Evolutionary conservation across 64 coral and sea anemone species (phyloP).

Genomic region (Pachyseris speciosa): DNA sequence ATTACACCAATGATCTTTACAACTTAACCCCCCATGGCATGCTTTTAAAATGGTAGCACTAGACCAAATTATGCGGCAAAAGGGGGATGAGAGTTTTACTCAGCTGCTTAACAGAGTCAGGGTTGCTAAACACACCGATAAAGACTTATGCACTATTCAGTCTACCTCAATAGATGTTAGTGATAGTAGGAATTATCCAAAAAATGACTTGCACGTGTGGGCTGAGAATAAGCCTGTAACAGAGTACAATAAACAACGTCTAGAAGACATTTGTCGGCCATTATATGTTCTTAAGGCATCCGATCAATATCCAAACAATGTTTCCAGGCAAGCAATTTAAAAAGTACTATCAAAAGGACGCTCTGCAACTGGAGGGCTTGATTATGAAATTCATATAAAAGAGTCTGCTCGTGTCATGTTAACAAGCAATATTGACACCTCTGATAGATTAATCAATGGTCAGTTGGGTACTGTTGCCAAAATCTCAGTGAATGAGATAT

Average conservation of each 20-base stretch:
- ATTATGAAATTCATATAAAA: constrained; percentile 48
- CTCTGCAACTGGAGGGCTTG: constrained; percentile 50
- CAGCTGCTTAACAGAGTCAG: constrained; percentile 71
- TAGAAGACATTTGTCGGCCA: constrained; percentile 8
- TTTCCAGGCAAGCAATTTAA: constrained; percentile 18
- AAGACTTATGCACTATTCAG: neutral
- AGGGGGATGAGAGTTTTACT: constrained; percentile 58
- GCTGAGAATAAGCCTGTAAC: constrained; percentile 28
- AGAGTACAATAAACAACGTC: constrained; percentile 34
- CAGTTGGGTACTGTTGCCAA: constrained; percentile 32
- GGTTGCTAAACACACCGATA: constrained; percentile 12
- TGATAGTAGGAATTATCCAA: neutral
- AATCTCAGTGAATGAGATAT: neutral
- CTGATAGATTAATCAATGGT: constrained; percentile 47
- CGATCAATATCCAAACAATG: constrained; percentile 65
- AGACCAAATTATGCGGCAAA: constrained; percentile 56
- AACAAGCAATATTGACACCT: constrained; percentile 38
- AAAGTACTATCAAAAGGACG: constrained; percentile 44
- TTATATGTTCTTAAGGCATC: constrained; percentile 3
- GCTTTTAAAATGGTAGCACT: constrained; percentile 55
- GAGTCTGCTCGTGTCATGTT: constrained; percentile 22
- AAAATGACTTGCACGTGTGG: neutral
- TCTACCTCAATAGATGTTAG: neutral
- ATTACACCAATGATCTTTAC: constrained; percentile 53
- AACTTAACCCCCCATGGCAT: constrained; percentile 55